These are phyloP conservation scores for Troides helena DNA, from an alignment of 2,888 invertebrate genomes.

Conservation along the genomic window DNA sequence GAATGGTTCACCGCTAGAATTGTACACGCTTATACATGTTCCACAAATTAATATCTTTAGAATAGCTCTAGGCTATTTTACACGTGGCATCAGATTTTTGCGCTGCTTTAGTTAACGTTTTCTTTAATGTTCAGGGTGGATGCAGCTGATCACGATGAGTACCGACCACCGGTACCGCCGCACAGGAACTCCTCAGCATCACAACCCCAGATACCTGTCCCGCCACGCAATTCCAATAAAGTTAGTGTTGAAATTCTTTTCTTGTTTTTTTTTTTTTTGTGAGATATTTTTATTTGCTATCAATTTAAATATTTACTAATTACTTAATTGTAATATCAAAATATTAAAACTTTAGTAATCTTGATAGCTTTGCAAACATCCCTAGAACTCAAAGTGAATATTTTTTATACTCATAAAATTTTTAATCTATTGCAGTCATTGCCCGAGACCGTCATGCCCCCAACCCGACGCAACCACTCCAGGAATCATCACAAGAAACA, in stretches of 20 bases:
- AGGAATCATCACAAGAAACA: conserved; percentile 71
- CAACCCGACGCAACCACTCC: conserved; percentile 70
- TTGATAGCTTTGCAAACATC: too few relatives aligned
- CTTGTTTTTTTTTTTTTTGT: background rate
- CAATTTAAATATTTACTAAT: too few relatives aligned
- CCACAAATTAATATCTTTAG: conserved; percentile 22
- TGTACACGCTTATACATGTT: conserved; percentile 28
- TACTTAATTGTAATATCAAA: too few relatives aligned
- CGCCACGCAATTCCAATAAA: conserved; percentile 71
- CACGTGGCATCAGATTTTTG: background rate
- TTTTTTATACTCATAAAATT: background rate
- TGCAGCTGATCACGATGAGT: conserved; percentile 75
- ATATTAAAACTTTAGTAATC: too few relatives aligned
- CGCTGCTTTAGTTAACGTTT: conserved; percentile 41
- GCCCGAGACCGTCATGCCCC: conserved; percentile 76
- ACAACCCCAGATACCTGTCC: conserved; percentile 60
- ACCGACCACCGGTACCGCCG: conserved; percentile 93
- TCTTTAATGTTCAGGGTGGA: conserved; percentile 63
- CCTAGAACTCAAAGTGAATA: too few relatives aligned
- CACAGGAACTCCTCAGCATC: conserved; percentile 86
- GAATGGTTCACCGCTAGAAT: conserved; percentile 34
- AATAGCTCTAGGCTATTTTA: conserved; percentile 19
- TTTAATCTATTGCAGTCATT: conserved; percentile 56
- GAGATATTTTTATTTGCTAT: too few relatives aligned
- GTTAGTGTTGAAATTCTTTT: conserved; percentile 44